Percentiles rank a stretch among this genome's conserved stretches.
These are phyloP conservation scores for Sprattus sprattus DNA, from an alignment of 2,113 vertebrate genomes.

Conservation along the genomic window DNA sequence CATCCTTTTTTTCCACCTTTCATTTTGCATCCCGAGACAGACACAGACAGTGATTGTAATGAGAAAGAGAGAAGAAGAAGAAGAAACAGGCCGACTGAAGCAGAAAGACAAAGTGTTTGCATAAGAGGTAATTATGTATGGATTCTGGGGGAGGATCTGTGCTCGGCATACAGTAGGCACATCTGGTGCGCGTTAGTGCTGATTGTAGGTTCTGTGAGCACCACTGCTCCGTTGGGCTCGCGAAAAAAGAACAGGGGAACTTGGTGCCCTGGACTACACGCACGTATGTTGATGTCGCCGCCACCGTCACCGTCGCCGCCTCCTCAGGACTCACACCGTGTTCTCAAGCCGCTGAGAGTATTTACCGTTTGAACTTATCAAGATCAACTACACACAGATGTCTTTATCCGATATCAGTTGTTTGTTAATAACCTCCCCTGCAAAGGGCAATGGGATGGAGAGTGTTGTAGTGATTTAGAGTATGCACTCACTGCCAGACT, in stretches of 20 bases:
- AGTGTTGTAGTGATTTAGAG: neutral
- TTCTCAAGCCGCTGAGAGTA: neutral
- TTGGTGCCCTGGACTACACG: neutral
- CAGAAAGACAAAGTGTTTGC: conserved; percentile 64
- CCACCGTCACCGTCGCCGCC: no score
- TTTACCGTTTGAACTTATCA: neutral
- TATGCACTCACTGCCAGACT: neutral
- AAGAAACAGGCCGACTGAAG: conserved; percentile 54
- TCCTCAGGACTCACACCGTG: neutral
- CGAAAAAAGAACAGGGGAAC: conserved; percentile 41
- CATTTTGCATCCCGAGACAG: conserved; percentile 29
- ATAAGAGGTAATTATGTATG: conserved; percentile 62
- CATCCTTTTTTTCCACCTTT: conserved; percentile 28
- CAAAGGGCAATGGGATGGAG: neutral
- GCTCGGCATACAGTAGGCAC: conserved; percentile 73
- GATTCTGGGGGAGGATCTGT: conserved; percentile 66
- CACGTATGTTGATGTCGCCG: neutral
- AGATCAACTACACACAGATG: no score
- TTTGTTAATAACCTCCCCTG: neutral
- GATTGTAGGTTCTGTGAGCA: conserved; percentile 72
- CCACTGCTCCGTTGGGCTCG: conserved; percentile 59
- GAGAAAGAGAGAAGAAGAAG: conserved; percentile 19
- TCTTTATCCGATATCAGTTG: neutral
- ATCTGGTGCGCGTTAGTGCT: conserved; percentile 72
- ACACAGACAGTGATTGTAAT: conserved; percentile 32